Evolutionary conservation across 2,888 invertebrate genomes (phyloP), one percentile per base, ranked within the genome.

Genomic region (Gerris lacustris): DNA sequence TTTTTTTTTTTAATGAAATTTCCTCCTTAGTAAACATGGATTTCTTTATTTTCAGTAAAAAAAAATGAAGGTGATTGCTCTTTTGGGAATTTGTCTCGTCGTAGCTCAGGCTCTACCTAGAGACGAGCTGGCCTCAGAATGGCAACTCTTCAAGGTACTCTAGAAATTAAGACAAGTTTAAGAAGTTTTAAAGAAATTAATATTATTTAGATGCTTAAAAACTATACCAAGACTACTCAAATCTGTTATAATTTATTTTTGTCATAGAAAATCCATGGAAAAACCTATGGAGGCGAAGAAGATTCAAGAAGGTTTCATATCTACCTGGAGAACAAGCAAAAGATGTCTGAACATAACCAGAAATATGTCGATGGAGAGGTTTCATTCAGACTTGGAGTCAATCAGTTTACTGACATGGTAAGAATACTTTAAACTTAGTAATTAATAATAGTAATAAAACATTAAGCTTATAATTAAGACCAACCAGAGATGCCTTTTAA

Each of bases 381-480:
- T 43, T 78, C 85, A 6, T 94, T 82, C 82, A 86, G 86, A 78
- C 80, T 93, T 75, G 85, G 83, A 69, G 80, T 90, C 78, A 95
- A 95, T 83, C 88, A 93, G 81, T 95, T 88, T 80, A 88, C 89
- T 31, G 94, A 95, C 82, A 84, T 94, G 88, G 84, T 83, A 76
- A 73, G 68, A 11, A 6, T 17, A 66, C 7, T 15, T 67, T 67
- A 62, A 95, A 95, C 95, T 86, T 93, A 78, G 78, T 83, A 72
- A 79, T 87, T n/a, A n/a, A n/a, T n/a, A n/a, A n/a, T n/a, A n/a
- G n/a, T n/a, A n/a, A n/a, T n/a, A n/a, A n/a, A n/a, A n/a, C n/a
- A n/a, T n/a, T n/a, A n/a, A n/a, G n/a, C n/a, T n/a, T n/a, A n/a
- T n/a, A n/a, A n/a, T n/a, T n/a, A n/a, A n/a, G n/a, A n/a, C n/a